Evolutionary conservation across 2,113 vertebrate species (phyloP), one percentile per base, ranked within the genome.

Genomic region (Sceloporus undulatus): DNA sequence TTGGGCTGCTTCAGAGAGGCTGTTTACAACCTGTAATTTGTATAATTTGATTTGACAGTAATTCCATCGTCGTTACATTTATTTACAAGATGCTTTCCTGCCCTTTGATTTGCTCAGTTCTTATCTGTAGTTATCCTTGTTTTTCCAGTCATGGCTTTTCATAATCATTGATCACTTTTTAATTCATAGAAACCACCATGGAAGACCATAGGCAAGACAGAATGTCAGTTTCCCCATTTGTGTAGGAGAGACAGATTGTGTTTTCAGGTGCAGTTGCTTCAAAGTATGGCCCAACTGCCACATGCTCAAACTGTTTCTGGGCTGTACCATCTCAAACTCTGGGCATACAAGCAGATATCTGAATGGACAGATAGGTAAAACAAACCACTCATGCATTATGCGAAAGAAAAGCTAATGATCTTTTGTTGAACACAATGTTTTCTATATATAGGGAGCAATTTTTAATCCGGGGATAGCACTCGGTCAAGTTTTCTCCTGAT

Each of bases 21-120:
- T 2, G 80, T 5, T 82, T 80, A 16, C 62, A 0, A 29, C 48
- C 85, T 85, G 85, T 21, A 82, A 68, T 92, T 93, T 83, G 80
- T 91, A 1, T 90, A 42, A 90, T 87, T 91, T 88, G 90, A 88
- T 91, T 85, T 90, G 90, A 87, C 90, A 85, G 89, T 84, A 90
- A 84, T 90, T 85, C 91, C 84, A 13, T 91, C 10, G 21, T 80
- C 1, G 2, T 88, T 91, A 19, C 14, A 78, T 83, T 94, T 92
- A 85, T 94, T 93, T 93, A 90, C 88, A 86, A 86, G 88, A 90
- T 52, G 78, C 83, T 48, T 83, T 77, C 88, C 42, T 71, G 18
- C 38, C 75, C 52, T 0, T 4, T 80, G 76, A 86, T 79, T 86
- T 0, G 0, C 73, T 92, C 48, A 0, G 65, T 27, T 89, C 87